Percentiles rank a stretch among this genome's conserved stretches.
Evolutionary conservation across 2,797 vertebrate genomes (phyloP).

Genomic region (Esox lucius): DNA sequence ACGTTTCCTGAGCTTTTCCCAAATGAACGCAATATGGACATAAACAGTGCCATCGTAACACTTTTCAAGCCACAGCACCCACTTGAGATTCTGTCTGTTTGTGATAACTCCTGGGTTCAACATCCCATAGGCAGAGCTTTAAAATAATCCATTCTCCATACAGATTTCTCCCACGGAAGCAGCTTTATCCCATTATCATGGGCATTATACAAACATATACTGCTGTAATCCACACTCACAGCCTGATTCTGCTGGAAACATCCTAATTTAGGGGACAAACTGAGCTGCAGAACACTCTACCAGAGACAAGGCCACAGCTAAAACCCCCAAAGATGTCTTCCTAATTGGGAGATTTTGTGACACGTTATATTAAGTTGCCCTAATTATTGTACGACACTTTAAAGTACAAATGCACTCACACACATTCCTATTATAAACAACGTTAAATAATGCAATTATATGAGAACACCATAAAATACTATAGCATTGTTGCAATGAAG

Average conservation of each 20-base stretch:
- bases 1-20: constrained; percentile 50
- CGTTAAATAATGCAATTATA: too few species aligned
- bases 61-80: constrained; percentile 63
- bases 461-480: too few species aligned
- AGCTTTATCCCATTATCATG: constrained; percentile 80
- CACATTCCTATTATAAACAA: too few species aligned
- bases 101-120: constrained; percentile 75
- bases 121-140: constrained; percentile 72
- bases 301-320: constrained; percentile 37
- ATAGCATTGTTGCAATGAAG: too few species aligned
- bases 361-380: too few species aligned
- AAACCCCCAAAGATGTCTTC: not conserved
- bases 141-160: constrained; percentile 79
- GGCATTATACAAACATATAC: constrained; percentile 78
- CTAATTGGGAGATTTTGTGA: too few species aligned
- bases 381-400: too few species aligned
- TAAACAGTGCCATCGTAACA: constrained; percentile 59
- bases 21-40: constrained; percentile 55
- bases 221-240: constrained; percentile 76
- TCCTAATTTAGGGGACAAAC: constrained; percentile 51
- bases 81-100: constrained; percentile 75
- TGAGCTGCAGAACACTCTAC: constrained; percentile 54
- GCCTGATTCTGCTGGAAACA: constrained; percentile 64
- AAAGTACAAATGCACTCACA: too few species aligned
- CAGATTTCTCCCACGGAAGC: constrained; percentile 75